Base-by-base conservation (phyloP, 2,113 vertebrate species). In the Spea multiplicata region DNA sequence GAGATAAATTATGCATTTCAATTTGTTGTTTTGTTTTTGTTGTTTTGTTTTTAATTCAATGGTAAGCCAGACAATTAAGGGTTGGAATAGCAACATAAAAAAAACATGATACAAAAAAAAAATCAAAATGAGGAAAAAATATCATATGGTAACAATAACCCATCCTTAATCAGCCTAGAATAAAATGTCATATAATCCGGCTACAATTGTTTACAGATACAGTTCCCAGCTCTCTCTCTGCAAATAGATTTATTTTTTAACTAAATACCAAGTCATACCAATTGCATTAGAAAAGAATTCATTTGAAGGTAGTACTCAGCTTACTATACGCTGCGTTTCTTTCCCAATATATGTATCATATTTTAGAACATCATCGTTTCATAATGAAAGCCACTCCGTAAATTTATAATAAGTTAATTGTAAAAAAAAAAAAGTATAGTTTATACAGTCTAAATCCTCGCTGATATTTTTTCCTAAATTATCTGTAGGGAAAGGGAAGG, bases 111-210 rank as follows among this genome's bases (percentile, higher is more conserved):
- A 66, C 7, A 44, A 44, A 68, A 68, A 10, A 52, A 10, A 46
- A 68, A n/a, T 16, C 16, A 55, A 13, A 71, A 71, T 16, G 7
- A 48, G n/a, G 16, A 17, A 75, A 30, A 78, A 78, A 50, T 14
- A 66, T 64, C 76, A 78, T 78, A 78, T 78, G 76, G 76, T n/a
- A 78, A 72, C 48, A 78, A 78, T 78, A 72, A 71, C 44, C 7
- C 14, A 78, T 78, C 61, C 59, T 55, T 72, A 71, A 78, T 78
- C 76, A 78, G 76, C 48, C 14, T 14, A 12, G 49, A 78, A 71
- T 71, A 46, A 78, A 78, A 78, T 72, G 69, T 71, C 68, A 78
- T 62, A 50, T 64, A 71, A 78, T 78, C 76, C 68, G 17, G 55
- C 69, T 52, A 53, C 48, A 78, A 78, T 78, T 65, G 69, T 66